Evolutionary conservation across 2,113 vertebrate genomes (phyloP), one percentile per base, ranked within the genome.

Genomic region (Serinus canaria): DNA sequence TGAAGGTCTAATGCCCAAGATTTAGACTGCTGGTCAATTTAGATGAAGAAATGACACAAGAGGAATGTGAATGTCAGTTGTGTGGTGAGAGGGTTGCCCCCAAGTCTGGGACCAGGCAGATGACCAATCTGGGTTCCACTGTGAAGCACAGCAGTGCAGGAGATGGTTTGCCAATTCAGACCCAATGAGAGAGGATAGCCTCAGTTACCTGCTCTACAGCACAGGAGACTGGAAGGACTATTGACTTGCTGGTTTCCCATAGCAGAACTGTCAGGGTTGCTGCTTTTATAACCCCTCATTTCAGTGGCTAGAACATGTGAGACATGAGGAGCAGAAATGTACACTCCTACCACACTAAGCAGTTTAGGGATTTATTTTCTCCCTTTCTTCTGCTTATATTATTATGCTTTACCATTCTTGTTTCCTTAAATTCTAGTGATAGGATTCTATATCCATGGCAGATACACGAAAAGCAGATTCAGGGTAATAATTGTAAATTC

Each of bases 171-270:
- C 16, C 20, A 52, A 1, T 14, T 52, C 13, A 47, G 27, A 23
- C 13, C 7, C 41, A 6, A 0, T 14, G 10, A 22, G 62, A 63
- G 27, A 44, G 9, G 13, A 15, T 3, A 21, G 25, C 30, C 11
- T 49, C 35, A 35, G 6, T 74, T 43, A 17, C 7, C 31, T 70
- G 56, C 8, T 7, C 13, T 31, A 2, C 50, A 88, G 17, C 11
- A 33, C 13, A 43, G 37, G 12, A 63, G 10, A 23, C 25, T 25
- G n/a, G 31, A 70, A 62, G 30, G 23, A 15, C 3, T 49, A 9
- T 15, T 27, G 8, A 33, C 8, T 30, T 44, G 2, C 30, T 59
- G 43, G 7, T 84, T 78, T 67, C n/a, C 19, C 4, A 6, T 11
- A 63, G 20, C 0, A 5, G 13, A 72, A 41, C 16, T 37, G 39